Conservation (phyloP, 2,797 vertebrate genomes). For the Danio jaintianensis region DNA sequence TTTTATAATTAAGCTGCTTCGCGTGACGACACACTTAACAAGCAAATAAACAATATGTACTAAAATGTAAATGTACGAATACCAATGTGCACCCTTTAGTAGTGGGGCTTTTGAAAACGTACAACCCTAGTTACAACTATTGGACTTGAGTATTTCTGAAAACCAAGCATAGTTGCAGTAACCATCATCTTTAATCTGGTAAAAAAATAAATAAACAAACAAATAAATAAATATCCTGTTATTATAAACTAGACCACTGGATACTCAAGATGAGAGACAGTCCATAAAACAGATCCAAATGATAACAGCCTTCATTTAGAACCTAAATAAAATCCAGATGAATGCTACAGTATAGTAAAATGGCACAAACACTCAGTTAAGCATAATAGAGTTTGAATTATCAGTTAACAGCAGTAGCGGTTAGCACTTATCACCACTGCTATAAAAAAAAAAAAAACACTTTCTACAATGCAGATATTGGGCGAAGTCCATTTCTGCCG, state of each 20-base stretch:
- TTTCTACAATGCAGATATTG: constrained; percentile 27
- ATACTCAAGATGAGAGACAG: not conserved
- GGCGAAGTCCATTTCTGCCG: constrained; percentile 21
- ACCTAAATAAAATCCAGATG: not conserved
- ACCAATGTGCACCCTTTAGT: too few relatives aligned
- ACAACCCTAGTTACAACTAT: too few relatives aligned
- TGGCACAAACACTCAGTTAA: not conserved
- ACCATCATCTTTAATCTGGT: not conserved
- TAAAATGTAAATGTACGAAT: too few relatives aligned
- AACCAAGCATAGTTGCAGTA: not conserved
- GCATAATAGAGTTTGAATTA: constrained; percentile 9
- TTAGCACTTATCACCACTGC: constrained; percentile 12
- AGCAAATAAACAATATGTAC: too few relatives aligned
- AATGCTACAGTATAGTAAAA: not conserved
- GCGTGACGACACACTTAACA: too few relatives aligned
- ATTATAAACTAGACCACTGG: not conserved
- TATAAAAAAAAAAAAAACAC: not conserved
- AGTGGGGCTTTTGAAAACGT: too few relatives aligned
- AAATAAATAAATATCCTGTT: too few relatives aligned
- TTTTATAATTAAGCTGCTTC: too few relatives aligned
- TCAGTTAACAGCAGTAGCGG: constrained; percentile 23
- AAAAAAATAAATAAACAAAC: not conserved
- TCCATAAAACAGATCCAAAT: not conserved
- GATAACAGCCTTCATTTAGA: not conserved
- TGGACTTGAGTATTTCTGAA: too few relatives aligned